Percentiles rank a stretch among this genome's conserved stretches.
phyloP scores from a whole-genome alignment of 2,888 invertebrate species.

The Poecilus cupreus region DNA sequence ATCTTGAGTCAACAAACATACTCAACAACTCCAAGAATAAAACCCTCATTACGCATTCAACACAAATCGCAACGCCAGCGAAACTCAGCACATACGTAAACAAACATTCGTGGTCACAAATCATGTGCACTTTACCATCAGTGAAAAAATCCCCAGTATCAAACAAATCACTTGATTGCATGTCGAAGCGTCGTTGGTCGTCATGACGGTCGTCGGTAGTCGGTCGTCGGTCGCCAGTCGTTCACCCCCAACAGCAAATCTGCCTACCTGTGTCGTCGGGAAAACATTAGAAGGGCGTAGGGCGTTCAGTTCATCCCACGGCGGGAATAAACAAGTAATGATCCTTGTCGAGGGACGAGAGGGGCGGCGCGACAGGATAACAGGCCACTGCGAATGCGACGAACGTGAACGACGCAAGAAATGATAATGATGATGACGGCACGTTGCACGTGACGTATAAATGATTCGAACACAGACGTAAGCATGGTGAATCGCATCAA shows the following conservation, averaged over 20 bases:
- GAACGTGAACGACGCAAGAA: slow-evolving; percentile 2
- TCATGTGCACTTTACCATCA: slow-evolving; percentile 10
- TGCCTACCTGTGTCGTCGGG: slow-evolving; percentile 19
- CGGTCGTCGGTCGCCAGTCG: not conserved
- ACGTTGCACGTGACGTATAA: slow-evolving; percentile 1
- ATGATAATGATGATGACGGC: slow-evolving; percentile 31
- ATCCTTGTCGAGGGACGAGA: slow-evolving; percentile 2
- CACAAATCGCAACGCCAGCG: slow-evolving; percentile 7
- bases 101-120: slow-evolving; percentile 1
- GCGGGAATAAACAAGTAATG: slow-evolving; percentile 41
- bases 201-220: not conserved
- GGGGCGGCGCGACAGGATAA: not conserved
- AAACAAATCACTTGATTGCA: slow-evolving; percentile 58
- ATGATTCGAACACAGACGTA: not conserved
- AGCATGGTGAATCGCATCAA: no score
- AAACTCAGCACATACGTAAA: not conserved
- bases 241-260: slow-evolving; percentile 22
- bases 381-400: not conserved
- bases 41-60: slow-evolving; percentile 45
- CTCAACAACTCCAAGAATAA: slow-evolving; percentile 17
- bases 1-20: not conserved
- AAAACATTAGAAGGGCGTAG: slow-evolving; percentile 11
- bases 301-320: not conserved
- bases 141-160: slow-evolving; percentile 42
- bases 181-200: slow-evolving; percentile 39